phyloP scores from a whole-genome alignment of 2,113 vertebrate species.

The Cyphomyrus plagiostoma region DNA sequence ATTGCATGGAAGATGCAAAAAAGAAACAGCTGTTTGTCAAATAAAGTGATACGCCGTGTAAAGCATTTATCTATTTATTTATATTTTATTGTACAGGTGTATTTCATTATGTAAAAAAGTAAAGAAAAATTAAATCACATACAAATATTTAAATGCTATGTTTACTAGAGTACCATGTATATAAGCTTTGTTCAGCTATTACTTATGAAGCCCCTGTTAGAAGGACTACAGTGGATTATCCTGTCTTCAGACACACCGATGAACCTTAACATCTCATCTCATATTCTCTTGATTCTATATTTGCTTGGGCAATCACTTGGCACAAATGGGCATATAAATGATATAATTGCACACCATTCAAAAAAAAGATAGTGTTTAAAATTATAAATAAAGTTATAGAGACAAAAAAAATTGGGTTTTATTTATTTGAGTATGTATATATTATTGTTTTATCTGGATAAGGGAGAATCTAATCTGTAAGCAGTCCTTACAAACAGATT shows the following conservation, averaged over 20 bases:
- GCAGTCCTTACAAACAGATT: not conserved
- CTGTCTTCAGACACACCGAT: conserved; percentile 49
- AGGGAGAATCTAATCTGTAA: not conserved
- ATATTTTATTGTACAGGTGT: not conserved
- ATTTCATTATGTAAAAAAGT: not conserved
- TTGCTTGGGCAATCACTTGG: not conserved
- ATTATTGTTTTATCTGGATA: not conserved
- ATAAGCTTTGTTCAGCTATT: conserved; percentile 35
- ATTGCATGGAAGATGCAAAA: not conserved
- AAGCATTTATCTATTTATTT: not conserved
- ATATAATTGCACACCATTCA: not conserved
- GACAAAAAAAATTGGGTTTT: too few relatives aligned
- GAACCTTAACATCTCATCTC: conserved; percentile 41
- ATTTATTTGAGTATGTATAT: not conserved
- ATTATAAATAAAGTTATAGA: not conserved
- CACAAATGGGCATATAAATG: not conserved
- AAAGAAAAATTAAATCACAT: not conserved
- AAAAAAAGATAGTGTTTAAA: not conserved
- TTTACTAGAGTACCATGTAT: conserved; percentile 31
- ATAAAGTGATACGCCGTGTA: not conserved
- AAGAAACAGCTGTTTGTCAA: not conserved
- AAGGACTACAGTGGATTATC: conserved; percentile 19
- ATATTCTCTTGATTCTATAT: conserved; percentile 42
- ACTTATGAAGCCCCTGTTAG: conserved; percentile 38
- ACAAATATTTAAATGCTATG: conserved; percentile 17